These are phyloP conservation scores for Galemys pyrenaicus DNA, from an alignment of 2,113 vertebrate genomes.

Conservation along the genomic window DNA sequence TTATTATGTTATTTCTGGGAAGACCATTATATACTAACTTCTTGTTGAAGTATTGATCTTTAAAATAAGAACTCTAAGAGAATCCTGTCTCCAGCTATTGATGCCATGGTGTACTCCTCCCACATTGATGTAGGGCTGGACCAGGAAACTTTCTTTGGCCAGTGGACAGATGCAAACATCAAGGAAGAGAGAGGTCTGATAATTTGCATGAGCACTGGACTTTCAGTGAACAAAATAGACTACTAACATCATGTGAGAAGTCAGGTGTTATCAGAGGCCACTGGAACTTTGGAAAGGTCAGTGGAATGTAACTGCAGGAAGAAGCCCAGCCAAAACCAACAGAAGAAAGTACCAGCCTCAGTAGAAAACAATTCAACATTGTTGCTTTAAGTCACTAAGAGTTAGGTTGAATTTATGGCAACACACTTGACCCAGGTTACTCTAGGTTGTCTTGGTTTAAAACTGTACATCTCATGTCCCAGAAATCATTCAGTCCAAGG, in stretches of 20 bases:
- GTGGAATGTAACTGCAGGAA: background rate
- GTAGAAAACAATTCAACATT: background rate
- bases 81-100: background rate
- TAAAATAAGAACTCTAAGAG: background rate
- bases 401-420: background rate
- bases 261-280: background rate
- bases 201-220: background rate
- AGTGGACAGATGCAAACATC: background rate
- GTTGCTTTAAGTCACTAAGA: background rate
- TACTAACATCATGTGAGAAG: background rate
- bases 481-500: background rate
- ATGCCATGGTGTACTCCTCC: background rate
- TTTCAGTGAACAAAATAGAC: background rate
- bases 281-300: fast-evolving
- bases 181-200: background rate
- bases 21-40: background rate
- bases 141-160: background rate
- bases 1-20: background rate
- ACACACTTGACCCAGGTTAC: background rate
- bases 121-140: background rate
- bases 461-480: background rate
- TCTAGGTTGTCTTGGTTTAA: background rate
- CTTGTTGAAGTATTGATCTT: background rate
- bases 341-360: background rate
- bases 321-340: background rate